Conservation (phyloP, 1,140 invertebrate genomes). For the Ylistrum balloti region DNA sequence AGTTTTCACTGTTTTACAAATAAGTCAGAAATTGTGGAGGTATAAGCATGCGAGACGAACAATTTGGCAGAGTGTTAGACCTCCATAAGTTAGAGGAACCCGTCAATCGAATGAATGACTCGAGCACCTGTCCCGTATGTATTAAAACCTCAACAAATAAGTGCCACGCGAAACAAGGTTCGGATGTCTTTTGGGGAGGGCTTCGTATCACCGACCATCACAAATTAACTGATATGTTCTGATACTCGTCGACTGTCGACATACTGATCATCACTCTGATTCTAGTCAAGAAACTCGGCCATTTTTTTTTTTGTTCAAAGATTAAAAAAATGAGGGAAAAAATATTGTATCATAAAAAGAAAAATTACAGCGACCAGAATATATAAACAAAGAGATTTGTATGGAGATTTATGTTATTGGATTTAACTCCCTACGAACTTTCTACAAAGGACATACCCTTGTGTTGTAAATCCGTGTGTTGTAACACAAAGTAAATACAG, state of each 20-base stretch:
- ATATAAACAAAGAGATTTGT: conserved; percentile 23
- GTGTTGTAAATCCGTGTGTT: neutral
- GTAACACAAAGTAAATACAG: neutral
- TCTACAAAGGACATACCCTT: neutral
- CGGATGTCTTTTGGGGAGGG: conserved; percentile 36
- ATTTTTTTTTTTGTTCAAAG: neutral
- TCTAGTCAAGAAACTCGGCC: neutral
- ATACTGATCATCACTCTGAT: neutral
- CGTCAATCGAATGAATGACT: conserved; percentile 23
- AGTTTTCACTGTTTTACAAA: conserved; percentile 40
- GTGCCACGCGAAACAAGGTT: conserved; percentile 24
- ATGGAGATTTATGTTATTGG: neutral
- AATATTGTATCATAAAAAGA: neutral
- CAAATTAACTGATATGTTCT: conserved; percentile 22
- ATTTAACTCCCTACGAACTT: neutral
- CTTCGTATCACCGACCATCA: neutral
- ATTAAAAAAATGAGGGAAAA: neutral
- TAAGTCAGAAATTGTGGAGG: conserved; percentile 16
- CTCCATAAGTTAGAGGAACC: neutral
- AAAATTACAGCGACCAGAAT: conserved; percentile 19
- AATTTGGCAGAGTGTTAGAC: neutral
- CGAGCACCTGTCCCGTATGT: neutral
- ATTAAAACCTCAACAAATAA: neutral
- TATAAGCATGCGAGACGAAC: conserved; percentile 31
- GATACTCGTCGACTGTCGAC: neutral